Base-by-base conservation (phyloP, 2,888 invertebrate genomes). In the Drosophila mayaguana region DNA sequence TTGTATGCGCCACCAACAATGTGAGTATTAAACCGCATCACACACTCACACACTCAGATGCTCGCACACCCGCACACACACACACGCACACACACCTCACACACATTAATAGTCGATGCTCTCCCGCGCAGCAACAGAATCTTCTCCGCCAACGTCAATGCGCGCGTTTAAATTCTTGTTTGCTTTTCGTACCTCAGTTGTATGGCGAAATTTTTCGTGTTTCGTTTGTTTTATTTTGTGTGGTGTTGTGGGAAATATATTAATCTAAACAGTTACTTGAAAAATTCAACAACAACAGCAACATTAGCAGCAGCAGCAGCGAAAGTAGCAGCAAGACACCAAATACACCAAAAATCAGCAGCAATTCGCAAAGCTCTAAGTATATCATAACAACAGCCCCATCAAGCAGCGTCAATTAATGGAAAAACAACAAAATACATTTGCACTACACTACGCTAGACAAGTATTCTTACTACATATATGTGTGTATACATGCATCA, bases 161-260 rank as follows among this genome's bases (percentile, higher is more conserved):
- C 80, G 85, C 82, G 89, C 87, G 87, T 84, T 88, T 83, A 80
- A 84, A 81, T 87, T 81, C 88, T 81, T 84, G 89, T 89, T 86
- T 86, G 86, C 80, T 80, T 86, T 87, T 87, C 84, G 78, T 89
- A 86, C 82, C 77, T 84, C 88, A 82, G 85, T 88, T 87, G 86
- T 74, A 87, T 89, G 74, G 84, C 86, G 80, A 84, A 86, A 85
- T 81, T 87, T 87, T 86, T 89, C 87, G 81, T 84, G 89, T 86
- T 88, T 86, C 89, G 75, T 83, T 83, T 85, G 78, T 88, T 88
- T 87, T 68, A 70, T 75, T 84, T 75, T 84, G 71, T 76, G 69
- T 84, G 73, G 67, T 78, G 64, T 67, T 80, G 72, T 77, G 67
- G 57, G 56, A 75, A 80, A 65, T 53, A 40, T 40, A 40, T 40